These are phyloP conservation scores for Episyrphus balteatus DNA, from an alignment of 1,140 invertebrate genomes.

Conservation along the genomic window DNA sequence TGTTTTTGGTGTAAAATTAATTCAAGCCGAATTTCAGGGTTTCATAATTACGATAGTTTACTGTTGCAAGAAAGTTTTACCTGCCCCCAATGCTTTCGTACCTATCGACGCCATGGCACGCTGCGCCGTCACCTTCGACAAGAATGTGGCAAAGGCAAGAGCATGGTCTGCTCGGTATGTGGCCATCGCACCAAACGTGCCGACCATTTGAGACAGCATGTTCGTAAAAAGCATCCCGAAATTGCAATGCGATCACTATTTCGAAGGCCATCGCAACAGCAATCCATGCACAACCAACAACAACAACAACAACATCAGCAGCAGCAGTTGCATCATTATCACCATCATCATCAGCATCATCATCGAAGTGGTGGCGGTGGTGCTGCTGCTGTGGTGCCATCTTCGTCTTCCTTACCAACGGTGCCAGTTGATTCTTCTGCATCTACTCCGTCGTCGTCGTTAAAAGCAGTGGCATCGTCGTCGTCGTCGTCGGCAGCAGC, in stretches of 20 bases:
- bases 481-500: no score
- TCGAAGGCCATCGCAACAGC: constrained; percentile 18
- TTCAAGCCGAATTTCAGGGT: no score
- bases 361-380: background rate
- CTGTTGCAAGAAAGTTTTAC: constrained; percentile 30
- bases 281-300: constrained; percentile 22
- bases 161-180: constrained; percentile 39
- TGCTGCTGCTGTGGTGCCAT: background rate
- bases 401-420: background rate
- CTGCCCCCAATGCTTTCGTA: constrained; percentile 47
- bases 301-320: constrained; percentile 13
- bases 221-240: constrained; percentile 36
- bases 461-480: no score
- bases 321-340: constrained; percentile 22
- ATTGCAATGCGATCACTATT: constrained; percentile 33
- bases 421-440: no score
- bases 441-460: no score
- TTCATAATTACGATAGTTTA: background rate
- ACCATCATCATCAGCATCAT: constrained; percentile 9
- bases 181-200: constrained; percentile 40
- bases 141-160: constrained; percentile 43
- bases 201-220: constrained; percentile 38
- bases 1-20: background rate
- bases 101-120: constrained; percentile 44
- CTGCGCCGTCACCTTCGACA: constrained; percentile 44